Conservation (phyloP, 2,888 invertebrate genomes). For the Prosapia bicincta region DNA sequence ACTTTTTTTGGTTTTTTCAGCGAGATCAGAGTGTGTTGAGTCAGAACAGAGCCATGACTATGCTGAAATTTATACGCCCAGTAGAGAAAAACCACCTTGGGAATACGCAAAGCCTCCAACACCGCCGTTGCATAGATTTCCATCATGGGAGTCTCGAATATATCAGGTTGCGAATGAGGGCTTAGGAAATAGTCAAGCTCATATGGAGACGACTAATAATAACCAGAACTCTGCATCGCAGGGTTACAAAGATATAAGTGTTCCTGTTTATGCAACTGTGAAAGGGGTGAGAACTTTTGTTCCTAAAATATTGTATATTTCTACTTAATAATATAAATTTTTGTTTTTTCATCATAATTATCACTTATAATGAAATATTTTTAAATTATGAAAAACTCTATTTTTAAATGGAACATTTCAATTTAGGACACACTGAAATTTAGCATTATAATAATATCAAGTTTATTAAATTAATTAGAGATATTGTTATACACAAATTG, state of each 20-base stretch:
- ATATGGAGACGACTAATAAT: constrained; percentile 40
- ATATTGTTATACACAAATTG: too few species aligned
- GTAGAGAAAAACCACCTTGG: constrained; percentile 60
- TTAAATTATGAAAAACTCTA: too few species aligned
- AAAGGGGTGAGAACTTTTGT: constrained; percentile 74
- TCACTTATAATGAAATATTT: too few species aligned
- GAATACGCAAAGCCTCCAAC: constrained; percentile 65
- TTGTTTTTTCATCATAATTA: too few species aligned
- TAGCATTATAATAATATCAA: too few species aligned
- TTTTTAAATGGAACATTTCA: too few species aligned
- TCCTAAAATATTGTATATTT: too few species aligned
- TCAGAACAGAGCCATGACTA: constrained; percentile 74
- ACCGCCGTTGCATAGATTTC: constrained; percentile 81
- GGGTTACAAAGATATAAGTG: constrained; percentile 85
- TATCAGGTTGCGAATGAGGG: constrained; percentile 66
- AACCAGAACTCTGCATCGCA: constrained; percentile 51
- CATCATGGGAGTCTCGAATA: constrained; percentile 94
- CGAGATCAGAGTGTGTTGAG: constrained; percentile 45
- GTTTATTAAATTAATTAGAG: too few species aligned
- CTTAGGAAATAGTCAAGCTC: constrained; percentile 35
- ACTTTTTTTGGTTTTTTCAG: constrained; percentile 26
- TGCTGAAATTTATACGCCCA: constrained; percentile 91
- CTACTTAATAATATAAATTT: too few species aligned
- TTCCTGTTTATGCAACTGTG: constrained; percentile 94
- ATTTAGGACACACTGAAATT: too few species aligned